Conservation (phyloP, 2,888 invertebrate species). For the Perizoma affinitatum region DNA sequence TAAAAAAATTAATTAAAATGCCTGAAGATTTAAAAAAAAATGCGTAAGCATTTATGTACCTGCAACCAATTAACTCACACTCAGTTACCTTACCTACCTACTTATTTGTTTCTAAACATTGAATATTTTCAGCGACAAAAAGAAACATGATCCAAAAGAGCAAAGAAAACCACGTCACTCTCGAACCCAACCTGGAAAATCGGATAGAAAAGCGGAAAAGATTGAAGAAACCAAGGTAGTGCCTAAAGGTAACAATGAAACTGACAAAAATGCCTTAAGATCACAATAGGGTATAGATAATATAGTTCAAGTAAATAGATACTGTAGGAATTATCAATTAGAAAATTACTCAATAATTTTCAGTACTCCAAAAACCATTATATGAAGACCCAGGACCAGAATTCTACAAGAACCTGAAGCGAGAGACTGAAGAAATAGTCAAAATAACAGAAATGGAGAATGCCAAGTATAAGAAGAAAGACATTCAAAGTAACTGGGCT, state of each 20-base stretch:
- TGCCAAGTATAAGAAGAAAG: slow-evolving; percentile 76
- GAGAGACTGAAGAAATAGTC: slow-evolving; percentile 75
- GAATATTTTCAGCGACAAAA: slow-evolving; percentile 57
- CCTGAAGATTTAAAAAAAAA: slow-evolving; percentile 64
- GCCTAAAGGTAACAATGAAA: slow-evolving; percentile 40
- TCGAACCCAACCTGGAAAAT: slow-evolving; percentile 30
- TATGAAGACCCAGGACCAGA: slow-evolving; percentile 70
- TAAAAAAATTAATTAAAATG: slow-evolving; percentile 43
- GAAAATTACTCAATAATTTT: too few species aligned
- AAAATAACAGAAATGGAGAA: slow-evolving; percentile 76
- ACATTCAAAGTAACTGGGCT: slow-evolving; percentile 79
- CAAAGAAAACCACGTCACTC: slow-evolving; percentile 61
- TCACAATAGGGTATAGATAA: too few species aligned
- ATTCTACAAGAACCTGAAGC: slow-evolving; percentile 69
- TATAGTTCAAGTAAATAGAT: too few species aligned
- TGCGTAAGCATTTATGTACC: slow-evolving; percentile 48
- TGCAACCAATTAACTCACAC: too few species aligned
- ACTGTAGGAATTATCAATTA: too few species aligned
- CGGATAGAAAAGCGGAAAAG: slow-evolving; percentile 49
- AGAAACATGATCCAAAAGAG: slow-evolving; percentile 67
- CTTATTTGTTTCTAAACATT: slow-evolving; percentile 23
- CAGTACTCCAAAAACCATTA: slow-evolving; percentile 60
- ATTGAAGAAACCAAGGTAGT: slow-evolving; percentile 45
- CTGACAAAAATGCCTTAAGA: too few species aligned
- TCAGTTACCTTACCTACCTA: too few species aligned